Conservation (phyloP, 2,888 invertebrate genomes). For the Miltochrista miniata region DNA sequence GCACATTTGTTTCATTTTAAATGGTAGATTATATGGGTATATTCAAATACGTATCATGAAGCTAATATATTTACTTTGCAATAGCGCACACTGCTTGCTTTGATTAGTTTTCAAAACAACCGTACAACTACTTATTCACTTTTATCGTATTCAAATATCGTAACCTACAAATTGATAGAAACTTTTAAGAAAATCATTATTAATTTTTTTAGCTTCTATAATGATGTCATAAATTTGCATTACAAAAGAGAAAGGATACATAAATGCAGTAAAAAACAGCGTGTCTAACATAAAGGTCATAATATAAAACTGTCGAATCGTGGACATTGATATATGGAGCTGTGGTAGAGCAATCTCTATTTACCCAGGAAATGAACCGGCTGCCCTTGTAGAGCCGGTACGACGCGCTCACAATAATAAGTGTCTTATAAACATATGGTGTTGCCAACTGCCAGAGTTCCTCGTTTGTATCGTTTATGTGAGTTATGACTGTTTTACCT, state of each 20-base stretch:
- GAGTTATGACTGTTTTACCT: constrained; percentile 6
- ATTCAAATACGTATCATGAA: too few relatives aligned
- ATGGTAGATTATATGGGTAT: too few relatives aligned
- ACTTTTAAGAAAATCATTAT: too few relatives aligned
- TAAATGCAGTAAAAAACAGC: constrained; percentile 7
- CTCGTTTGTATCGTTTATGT: constrained; percentile 14
- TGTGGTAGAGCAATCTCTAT: constrained; percentile 50
- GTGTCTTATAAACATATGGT: constrained; percentile 33
- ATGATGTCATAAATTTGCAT: too few relatives aligned
- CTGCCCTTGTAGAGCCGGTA: constrained; percentile 64
- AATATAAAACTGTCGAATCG: constrained; percentile 26
- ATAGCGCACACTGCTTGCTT: too few relatives aligned
- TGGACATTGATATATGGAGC: constrained; percentile 34
- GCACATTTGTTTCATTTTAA: background rate
- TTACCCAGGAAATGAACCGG: constrained; percentile 72
- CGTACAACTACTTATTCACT: too few relatives aligned
- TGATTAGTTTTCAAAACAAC: too few relatives aligned
- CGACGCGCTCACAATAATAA: constrained; percentile 38
- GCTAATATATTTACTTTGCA: too few relatives aligned
- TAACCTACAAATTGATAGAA: too few relatives aligned
- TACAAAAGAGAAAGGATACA: background rate
- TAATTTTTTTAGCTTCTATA: too few relatives aligned
- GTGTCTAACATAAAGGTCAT: constrained; percentile 23
- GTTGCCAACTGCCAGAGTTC: constrained; percentile 26
- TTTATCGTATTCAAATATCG: too few relatives aligned